Evolutionary conservation across 2,113 vertebrate species (phyloP).

Genomic region (Vombatus ursinus): DNA sequence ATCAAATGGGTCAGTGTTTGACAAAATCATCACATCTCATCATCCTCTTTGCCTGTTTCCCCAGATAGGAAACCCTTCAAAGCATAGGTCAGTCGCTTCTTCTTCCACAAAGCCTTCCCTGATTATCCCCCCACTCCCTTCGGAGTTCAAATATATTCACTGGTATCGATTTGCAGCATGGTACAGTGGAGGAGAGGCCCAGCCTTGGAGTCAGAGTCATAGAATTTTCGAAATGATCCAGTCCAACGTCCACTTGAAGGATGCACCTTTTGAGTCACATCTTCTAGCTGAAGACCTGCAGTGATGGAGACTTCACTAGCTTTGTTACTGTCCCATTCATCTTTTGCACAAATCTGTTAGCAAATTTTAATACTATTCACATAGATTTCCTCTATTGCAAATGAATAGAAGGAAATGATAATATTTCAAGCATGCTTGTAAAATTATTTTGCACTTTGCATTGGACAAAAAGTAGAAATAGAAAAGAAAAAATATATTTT

Average conservation of each 20-base stretch:
- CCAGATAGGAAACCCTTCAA: not conserved
- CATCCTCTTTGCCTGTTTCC: not conserved
- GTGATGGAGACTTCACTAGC: not conserved
- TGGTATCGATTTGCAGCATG: not conserved
- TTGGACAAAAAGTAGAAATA: not conserved
- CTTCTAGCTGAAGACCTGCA: not conserved
- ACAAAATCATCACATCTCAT: slow-evolving; percentile 29
- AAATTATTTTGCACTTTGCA: not conserved
- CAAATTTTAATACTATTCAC: not conserved
- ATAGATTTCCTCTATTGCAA: not conserved
- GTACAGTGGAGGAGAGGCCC: not conserved
- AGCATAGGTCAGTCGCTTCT: not conserved
- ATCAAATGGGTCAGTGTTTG: slow-evolving; percentile 32
- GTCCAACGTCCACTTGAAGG: not conserved
- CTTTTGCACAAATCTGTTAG: not conserved
- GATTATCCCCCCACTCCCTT: not conserved
- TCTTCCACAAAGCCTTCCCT: not conserved
- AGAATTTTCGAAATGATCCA: not conserved
- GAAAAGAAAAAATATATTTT: not conserved
- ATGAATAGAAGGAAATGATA: not conserved
- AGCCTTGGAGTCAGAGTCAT: not conserved
- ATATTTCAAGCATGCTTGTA: not conserved
- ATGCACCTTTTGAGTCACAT: not conserved
- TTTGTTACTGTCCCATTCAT: not conserved
- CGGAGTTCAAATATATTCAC: not conserved